Evolutionary conservation across 2,113 vertebrate genomes (phyloP), one percentile per base, ranked within the genome.

Genomic region (Gambusia holbrooki): DNA sequence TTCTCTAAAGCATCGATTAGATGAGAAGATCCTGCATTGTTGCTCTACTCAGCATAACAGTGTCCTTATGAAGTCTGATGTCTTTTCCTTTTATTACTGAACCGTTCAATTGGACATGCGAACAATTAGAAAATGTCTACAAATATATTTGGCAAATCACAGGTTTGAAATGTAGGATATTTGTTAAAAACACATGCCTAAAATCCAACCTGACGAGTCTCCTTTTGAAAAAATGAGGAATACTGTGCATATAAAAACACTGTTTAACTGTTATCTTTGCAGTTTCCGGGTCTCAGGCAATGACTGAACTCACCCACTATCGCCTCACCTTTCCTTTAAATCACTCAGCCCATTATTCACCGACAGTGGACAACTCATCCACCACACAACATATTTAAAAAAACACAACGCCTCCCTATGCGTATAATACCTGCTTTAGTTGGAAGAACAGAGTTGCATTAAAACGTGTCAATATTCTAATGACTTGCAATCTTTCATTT

Each of bases 281-380:
- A 54, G 48, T 66, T 79, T 66, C 75, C 61, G 65, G 51, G 10
- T 68, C 86, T 85, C 73, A 48, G 15, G 5, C 17, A 17, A 48
- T 48, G 45, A 15, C 7, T 48, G 45, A 48, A 48, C 19, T 48
- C 45, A 42, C 40, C 40, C 40, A 42, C 13, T 14, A 13, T 69
- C 70, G 72, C 70, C 62, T 87, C 79, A 90, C 86, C 80, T 84
- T 82, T 88, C 77, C 80, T 81, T 84, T 91, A 70, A 77, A 85
- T 76, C 66, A 61, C 76, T 93, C 86, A 90, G 89, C 15, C 85
- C 84, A 92, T 93, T 89, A 93, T 92, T 91, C 88, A 90, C 71
- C 62, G 73, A 76, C 48, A 2, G 73, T 69, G 80, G 83, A 84
- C 87, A 80, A 80, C 87, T 28, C 83, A 85, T 80, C 27, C 74